A percentile compares a stretch with the other conserved stretches of the same genome.
These are phyloP conservation scores for Mormyrus proboscirostris DNA, from an alignment of 2,797 vertebrate species.

Conservation along the genomic window DNA sequence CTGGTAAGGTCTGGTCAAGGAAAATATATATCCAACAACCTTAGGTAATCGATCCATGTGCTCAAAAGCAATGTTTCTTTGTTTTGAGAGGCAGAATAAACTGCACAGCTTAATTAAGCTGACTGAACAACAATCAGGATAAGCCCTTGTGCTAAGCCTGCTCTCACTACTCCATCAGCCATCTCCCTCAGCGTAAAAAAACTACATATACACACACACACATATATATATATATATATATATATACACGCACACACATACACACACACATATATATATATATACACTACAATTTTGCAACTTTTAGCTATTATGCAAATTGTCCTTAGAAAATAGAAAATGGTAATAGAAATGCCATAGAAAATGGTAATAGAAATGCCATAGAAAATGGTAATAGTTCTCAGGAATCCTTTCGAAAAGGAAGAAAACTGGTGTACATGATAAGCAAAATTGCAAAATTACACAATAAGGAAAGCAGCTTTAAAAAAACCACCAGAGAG, in stretches of 20 bases:
- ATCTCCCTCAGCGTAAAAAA: too few relatives aligned
- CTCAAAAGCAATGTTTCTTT: not conserved
- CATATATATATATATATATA: not conserved
- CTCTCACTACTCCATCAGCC: too few relatives aligned
- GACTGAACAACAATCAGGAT: too few relatives aligned
- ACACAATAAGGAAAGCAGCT: not conserved
- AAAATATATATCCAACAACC: not conserved
- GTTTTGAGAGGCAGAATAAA: not conserved
- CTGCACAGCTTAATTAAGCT: not conserved
- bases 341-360: not conserved
- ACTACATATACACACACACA: too few relatives aligned
- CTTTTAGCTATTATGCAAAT: not conserved
- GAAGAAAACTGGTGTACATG: not conserved
- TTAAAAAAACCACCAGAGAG: not conserved
- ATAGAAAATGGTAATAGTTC: not conserved
- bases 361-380: not conserved
- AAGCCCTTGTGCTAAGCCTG: too few relatives aligned
- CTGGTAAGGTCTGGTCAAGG: not conserved
- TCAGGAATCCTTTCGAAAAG: not conserved
- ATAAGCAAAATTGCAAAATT: not conserved
- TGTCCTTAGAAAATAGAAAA: not conserved
- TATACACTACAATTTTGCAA: not conserved
- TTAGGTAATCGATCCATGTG: not conserved
- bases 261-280: not conserved
- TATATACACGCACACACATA: too few relatives aligned